Base-by-base conservation (phyloP, 1,140 invertebrate genomes). In the Drosophila dunni region DNA sequence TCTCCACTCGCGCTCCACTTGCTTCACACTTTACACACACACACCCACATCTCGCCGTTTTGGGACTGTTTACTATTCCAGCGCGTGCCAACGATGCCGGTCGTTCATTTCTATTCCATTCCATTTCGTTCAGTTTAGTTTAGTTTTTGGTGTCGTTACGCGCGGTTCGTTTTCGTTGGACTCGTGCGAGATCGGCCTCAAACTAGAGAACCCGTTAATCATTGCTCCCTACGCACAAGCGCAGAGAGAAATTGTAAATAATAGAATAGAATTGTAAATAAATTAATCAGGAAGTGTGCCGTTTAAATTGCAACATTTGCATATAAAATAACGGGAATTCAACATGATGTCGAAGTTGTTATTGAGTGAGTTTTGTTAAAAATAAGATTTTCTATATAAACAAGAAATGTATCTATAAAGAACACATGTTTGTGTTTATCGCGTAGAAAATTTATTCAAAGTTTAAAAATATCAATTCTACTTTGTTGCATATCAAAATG, bases 311-410 rank as follows among this genome's bases (percentile, higher is more conserved):
- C 33, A 36, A 11, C 15, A 75, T 71, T 66, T 67, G 48, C 54
- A 66, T 72, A 34, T 15, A 54, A 33, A 60, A 11, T 15, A 56
- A 10, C 38, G 29, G 24, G 20, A 36, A 11, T 13, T 68, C n/a
- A 76, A 65, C 8, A 90, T 85, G 75, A 70, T 89, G 68, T 69
- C 75, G 3, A 85, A 76, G 7, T 40, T 51, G 20, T 44, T 85
- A 13, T 45, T 85, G 33, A 54, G 84, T 89, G 15, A 84, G 85
- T 90, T 44, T 17, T 42, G 20, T 5, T 40, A 60, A 46, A 24
- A 63, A 38, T 42, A 38, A 58, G 10, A 24, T 9, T 13, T 13
- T 24, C 6, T 20, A 34, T 36, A 36, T 36, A 13, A 17, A 50
- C 7, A 38, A 13, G 9, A 38, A 7, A 58, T 44, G 7, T 45